Base-by-base conservation (phyloP, 92 coral and sea anemone genomes). In the Phymanthus crucifer region DNA sequence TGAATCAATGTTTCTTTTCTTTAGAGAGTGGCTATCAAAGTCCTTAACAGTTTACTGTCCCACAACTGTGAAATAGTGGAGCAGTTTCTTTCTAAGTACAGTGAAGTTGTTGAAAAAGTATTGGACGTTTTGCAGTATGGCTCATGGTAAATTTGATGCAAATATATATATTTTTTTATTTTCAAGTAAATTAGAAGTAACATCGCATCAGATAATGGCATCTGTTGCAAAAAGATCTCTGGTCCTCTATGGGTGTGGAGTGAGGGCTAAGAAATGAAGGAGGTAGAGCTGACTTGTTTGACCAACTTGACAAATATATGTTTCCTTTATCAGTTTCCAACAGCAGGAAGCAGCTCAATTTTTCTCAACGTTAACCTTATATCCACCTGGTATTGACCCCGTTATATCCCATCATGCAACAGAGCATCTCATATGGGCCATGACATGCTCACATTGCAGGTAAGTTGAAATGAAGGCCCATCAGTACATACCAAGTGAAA, bases 381-480 rank as follows among this genome's bases (percentile, higher is more conserved):
- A 78, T 80, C 79, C 83, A 18, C 77, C 83, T 2, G 93, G 94
- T 26, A 66, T 92, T 11, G 75, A 81, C 13, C 70, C 88, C 46
- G 32, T 92, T 34, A 61, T 82, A 66, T 78, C 90, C 78, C 90
- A 92, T 76, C 90, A 82, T 89, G 91, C 90, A 40, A 70, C 82
- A 47, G 90, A 87, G 65, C 92, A 92, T 47, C 61, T 87, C 36
- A 50, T 92, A 48, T 89, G 97, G 97, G 97, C 93, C 1, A 87
- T 89, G 84, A 89, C 90, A 31, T 85, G 89, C 66, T 92, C 97
- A 26, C 83, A 85, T 46, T 92, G 97, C 69, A 87, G 97, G 97
- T 92, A 73, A 79, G 89, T 14, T 32, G 70, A 56, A 37, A 40
- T 19, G 18, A 1, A 29, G 36, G 19, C 45, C 24, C n/a, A n/a